Evolutionary conservation across 2,888 invertebrate species (phyloP).

Genomic region (Lepetodrilus schrolli): DNA sequence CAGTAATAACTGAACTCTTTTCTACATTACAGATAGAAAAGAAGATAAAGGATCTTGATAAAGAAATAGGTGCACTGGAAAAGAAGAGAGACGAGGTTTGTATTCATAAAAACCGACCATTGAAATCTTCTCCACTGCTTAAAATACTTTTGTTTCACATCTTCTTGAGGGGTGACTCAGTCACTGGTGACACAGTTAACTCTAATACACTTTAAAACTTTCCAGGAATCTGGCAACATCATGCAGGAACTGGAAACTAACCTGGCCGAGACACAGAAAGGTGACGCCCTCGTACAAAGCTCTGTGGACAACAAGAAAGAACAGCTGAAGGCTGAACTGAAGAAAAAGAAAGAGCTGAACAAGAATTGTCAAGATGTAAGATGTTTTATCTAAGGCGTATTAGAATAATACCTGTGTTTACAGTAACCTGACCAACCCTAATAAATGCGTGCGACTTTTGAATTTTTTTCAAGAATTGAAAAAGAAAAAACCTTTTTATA

Average conservation of each 20-base stretch:
- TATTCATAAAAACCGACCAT: no score
- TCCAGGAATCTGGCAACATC: slow-evolving; percentile 81
- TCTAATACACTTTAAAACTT: no score
- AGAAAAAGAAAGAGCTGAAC: slow-evolving; percentile 81
- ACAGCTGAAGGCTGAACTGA: slow-evolving; percentile 82
- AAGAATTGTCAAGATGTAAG: slow-evolving; percentile 81
- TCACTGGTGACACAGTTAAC: no score
- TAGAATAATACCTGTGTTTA: no score
- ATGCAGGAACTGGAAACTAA: slow-evolving; percentile 81
- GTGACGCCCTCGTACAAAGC: slow-evolving; percentile 82
- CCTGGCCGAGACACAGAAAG: slow-evolving; percentile 81
- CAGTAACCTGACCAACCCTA: no score
- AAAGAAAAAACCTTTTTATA: no score
- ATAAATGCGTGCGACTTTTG: no score
- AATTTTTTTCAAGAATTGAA: no score
- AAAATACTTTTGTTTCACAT: no score
- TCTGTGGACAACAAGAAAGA: slow-evolving; percentile 81
- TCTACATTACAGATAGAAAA: slow-evolving; percentile 77
- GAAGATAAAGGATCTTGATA: slow-evolving; percentile 78
- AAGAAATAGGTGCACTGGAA: slow-evolving; percentile 80
- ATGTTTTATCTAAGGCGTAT: no score
- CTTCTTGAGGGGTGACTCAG: no score
- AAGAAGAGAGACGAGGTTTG: slow-evolving; percentile 82
- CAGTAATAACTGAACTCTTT: not conserved
- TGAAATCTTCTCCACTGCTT: no score